A percentile compares a stretch with the other conserved stretches of the same genome.
Evolutionary conservation across 1,140 invertebrate species (phyloP).

Genomic region (Zaprionus africanus): DNA sequence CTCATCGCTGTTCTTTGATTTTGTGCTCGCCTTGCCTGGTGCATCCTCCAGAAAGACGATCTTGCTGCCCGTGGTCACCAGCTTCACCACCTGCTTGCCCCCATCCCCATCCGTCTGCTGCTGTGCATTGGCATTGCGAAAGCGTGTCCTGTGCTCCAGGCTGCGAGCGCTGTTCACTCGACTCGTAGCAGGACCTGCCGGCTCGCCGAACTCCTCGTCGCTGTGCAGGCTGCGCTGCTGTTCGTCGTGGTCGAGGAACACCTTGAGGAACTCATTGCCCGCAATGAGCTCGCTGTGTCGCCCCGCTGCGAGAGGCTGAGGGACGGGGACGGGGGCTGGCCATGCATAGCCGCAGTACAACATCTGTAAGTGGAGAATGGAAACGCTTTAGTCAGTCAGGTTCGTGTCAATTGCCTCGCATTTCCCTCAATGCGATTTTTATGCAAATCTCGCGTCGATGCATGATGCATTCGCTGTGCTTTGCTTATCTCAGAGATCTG

Average conservation of each 20-base stretch:
- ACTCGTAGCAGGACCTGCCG: slow-evolving; percentile 4
- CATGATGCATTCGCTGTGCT: slow-evolving; percentile 34
- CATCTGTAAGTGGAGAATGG: slow-evolving; percentile 58
- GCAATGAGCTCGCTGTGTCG: slow-evolving; percentile 78
- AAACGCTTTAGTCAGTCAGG: slow-evolving; percentile 51
- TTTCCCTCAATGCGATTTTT: slow-evolving; percentile 53
- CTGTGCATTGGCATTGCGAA: slow-evolving; percentile 55
- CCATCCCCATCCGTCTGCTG: slow-evolving; percentile 35
- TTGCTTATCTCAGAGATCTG: slow-evolving; percentile 71
- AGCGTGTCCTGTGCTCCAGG: slow-evolving; percentile 64
- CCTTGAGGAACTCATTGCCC: slow-evolving; percentile 82
- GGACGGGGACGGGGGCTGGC: slow-evolving; percentile 41
- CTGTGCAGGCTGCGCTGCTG: slow-evolving; percentile 72
- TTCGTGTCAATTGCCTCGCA: slow-evolving; percentile 42
- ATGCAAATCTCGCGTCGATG: slow-evolving; percentile 43
- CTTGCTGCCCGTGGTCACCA: slow-evolving; percentile 79
- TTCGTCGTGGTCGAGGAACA: slow-evolving; percentile 75
- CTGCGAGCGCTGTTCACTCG: slow-evolving; percentile 51
- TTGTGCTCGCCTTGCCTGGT: slow-evolving; percentile 24
- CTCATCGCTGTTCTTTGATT: slow-evolving; percentile 62
- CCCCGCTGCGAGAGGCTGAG: background rate
- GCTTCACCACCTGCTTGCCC: slow-evolving; percentile 61
- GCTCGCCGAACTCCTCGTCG: slow-evolving; percentile 54
- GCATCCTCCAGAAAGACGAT: slow-evolving; percentile 81
- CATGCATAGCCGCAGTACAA: slow-evolving; percentile 56